Evolutionary conservation across 2,113 vertebrate species (phyloP).

Genomic region (Vulpes ferrilata): DNA sequence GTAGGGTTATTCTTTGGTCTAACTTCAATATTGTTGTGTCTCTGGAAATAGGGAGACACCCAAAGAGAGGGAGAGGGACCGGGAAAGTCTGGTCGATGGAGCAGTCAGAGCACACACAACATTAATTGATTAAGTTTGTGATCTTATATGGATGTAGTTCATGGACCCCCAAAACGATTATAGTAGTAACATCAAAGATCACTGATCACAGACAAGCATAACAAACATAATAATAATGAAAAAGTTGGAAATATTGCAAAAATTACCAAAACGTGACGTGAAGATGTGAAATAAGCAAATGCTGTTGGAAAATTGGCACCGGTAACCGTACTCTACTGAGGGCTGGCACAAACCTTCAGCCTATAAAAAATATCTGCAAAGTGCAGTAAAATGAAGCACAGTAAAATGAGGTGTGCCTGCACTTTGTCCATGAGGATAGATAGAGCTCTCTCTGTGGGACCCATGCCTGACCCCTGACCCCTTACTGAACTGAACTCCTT

Average conservation of each 20-base stretch:
- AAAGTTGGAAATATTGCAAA: neutral
- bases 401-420: neutral
- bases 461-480: neutral
- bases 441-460: neutral
- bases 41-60: neutral
- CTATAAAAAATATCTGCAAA: neutral
- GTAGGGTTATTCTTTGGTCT: neutral
- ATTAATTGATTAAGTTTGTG: neutral
- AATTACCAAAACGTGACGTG: neutral
- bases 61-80: neutral
- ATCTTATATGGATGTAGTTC: neutral
- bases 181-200: neutral
- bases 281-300: neutral
- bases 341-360: neutral
- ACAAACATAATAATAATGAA: neutral
- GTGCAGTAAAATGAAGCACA: neutral
- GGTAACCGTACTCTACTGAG: neutral
- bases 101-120: neutral
- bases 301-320: neutral
- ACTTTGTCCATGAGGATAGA: fast-evolving
- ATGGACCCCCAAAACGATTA: neutral
- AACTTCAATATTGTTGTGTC: neutral
- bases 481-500: neutral
- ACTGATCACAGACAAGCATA: neutral
- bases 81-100: neutral